These are phyloP conservation scores for Rhaphigaster nebulosa DNA, from an alignment of 2,888 invertebrate genomes.

Conservation along the genomic window DNA sequence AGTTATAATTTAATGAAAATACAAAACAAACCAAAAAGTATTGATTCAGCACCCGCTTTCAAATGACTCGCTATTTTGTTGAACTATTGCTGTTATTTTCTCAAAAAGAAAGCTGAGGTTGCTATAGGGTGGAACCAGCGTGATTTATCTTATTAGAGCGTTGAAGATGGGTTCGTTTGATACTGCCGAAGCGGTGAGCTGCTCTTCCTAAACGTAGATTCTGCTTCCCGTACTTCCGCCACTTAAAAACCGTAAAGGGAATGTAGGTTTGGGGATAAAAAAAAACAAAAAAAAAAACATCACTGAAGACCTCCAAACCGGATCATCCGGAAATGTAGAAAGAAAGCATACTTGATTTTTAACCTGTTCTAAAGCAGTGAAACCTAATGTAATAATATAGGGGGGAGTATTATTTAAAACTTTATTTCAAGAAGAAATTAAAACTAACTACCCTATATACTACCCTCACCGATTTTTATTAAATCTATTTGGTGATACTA, in stretches of 20 bases:
- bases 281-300: too few species aligned
- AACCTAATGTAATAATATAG: too few species aligned
- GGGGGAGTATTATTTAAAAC: too few species aligned
- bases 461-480: too few species aligned
- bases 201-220: not conserved
- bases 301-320: not conserved
- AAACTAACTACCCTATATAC: too few species aligned
- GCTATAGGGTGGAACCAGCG: not conserved
- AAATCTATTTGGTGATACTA: too few species aligned
- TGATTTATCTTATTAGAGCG: slow-evolving; percentile 11
- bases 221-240: not conserved
- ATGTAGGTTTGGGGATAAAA: not conserved
- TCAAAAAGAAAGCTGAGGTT: not conserved
- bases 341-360: not conserved
- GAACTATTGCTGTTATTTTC: not conserved
- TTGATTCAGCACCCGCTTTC: too few species aligned
- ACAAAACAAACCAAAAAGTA: too few species aligned
- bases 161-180: not conserved
- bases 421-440: too few species aligned
- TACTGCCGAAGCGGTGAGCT: not conserved
- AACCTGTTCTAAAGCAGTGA: not conserved
- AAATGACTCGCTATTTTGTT: not conserved
- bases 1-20: too few species aligned
- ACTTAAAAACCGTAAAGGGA: not conserved
- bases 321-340: not conserved